phyloP scores from a whole-genome alignment of 2,113 vertebrate species.

The Chloropsis cyanopogon region DNA sequence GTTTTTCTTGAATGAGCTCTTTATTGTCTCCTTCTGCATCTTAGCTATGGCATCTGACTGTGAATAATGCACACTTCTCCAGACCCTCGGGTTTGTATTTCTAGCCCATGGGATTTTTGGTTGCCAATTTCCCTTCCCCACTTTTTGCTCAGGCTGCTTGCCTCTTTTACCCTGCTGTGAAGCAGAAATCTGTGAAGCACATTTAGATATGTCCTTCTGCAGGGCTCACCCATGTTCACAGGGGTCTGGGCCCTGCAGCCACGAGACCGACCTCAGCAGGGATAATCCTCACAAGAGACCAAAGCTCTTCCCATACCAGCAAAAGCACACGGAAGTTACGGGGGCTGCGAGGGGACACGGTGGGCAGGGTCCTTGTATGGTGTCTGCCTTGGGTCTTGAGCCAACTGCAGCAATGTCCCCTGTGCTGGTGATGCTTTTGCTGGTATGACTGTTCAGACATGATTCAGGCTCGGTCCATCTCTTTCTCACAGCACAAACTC shows the following conservation, averaged over 20 bases:
- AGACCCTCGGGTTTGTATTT: background rate
- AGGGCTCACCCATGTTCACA: background rate
- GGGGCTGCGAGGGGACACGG: accelerated
- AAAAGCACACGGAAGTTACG: background rate
- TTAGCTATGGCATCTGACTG: background rate
- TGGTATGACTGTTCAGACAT: background rate
- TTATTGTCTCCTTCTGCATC: background rate
- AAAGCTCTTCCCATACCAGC: constrained; percentile 49
- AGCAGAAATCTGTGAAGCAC: constrained; percentile 46
- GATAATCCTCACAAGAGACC: constrained; percentile 53
- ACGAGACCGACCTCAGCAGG: background rate
- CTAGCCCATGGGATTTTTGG: background rate
- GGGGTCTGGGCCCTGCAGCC: background rate
- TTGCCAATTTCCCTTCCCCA: background rate
- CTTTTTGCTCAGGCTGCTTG: constrained; percentile 5
- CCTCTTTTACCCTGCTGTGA: constrained; percentile 4
- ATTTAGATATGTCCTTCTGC: background rate
- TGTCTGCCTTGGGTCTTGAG: background rate
- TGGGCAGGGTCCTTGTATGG: background rate
- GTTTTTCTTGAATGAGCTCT: background rate
- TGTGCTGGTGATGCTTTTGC: background rate
- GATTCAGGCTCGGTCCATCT: background rate
- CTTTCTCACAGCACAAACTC: constrained; percentile 39
- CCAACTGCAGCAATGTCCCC: background rate
- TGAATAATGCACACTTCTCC: constrained; percentile 2